These are phyloP conservation scores for Neuroterus valhalla DNA, from an alignment of 1,140 invertebrate species.

Conservation along the genomic window DNA sequence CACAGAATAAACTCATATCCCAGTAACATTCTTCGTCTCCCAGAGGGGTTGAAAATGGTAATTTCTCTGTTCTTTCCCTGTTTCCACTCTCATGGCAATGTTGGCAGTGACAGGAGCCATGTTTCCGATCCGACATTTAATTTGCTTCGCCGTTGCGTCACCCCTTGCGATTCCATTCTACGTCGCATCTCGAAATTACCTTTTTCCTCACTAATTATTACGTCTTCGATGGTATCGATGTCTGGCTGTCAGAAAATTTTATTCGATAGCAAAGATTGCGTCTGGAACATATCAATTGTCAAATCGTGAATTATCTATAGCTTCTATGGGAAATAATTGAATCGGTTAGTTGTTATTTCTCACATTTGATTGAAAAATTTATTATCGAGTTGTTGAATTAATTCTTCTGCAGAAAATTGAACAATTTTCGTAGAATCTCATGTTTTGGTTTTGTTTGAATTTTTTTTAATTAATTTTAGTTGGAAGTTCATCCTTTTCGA, in stretches of 20 bases:
- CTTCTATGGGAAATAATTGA: no score
- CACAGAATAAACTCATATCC: constrained; percentile 38
- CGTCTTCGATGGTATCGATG: not conserved
- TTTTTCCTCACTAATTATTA: constrained; percentile 21
- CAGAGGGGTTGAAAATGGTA: constrained; percentile 48
- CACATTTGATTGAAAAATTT: no score
- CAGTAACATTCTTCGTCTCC: constrained; percentile 28
- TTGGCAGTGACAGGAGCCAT: constrained; percentile 55
- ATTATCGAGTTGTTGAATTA: no score
- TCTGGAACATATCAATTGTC: not conserved
- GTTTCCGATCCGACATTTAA: constrained; percentile 63
- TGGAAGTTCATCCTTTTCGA: no score
- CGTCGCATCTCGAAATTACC: constrained; percentile 25
- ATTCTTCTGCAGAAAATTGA: no score
- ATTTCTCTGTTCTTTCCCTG: constrained; percentile 47
- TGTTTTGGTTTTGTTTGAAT: no score
- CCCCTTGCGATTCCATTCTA: constrained; percentile 15
- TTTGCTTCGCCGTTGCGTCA: constrained; percentile 51
- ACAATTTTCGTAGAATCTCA: no score
- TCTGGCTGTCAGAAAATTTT: constrained; percentile 37
- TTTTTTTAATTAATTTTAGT: no score
- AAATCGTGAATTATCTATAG: no score
- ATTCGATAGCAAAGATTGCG: not conserved
- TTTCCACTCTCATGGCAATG: constrained; percentile 43
- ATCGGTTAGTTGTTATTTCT: no score